Base-by-base conservation (phyloP, 2,113 vertebrate species). In the Actenoides lindsayi region DNA sequence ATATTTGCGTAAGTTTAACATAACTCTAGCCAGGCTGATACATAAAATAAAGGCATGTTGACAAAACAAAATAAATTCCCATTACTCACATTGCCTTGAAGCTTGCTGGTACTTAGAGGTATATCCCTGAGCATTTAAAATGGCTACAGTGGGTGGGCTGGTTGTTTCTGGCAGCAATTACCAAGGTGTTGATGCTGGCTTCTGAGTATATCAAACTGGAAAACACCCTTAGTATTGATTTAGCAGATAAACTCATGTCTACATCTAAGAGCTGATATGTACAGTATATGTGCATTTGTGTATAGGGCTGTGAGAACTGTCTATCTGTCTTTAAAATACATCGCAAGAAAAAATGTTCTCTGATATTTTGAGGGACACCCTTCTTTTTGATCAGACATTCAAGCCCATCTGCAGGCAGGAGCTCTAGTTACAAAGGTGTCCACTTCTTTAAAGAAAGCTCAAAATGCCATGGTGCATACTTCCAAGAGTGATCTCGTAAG, bases 141-240 rank as follows among this genome's bases (percentile, higher is more conserved):
- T n/a, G n/a, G 20, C 27, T 48, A 4, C 0, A 0, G 30, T 35
- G 42, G 7, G 28, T 80, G 76, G 46, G 20, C 37, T 90, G n/a
- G 7, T 48, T 71, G 39, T 7, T 84, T 24, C 31, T 20, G 17
- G 8, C 18, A 92, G 28, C n/a, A 53, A 27, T 1, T 56, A 39
- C 16, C 46, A 63, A 75, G 54, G 16, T 9, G 16, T 59, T 50
- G 15, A 7, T 83, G 16, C n/a, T 48, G 24, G 3, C 19, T 78
- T 86, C 37, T 48, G 27, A 63, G 30, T 59, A 5, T 46, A 27
- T 35, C 12, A 54, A 74, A 37, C 8, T 18, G 33, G 57, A 87
- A 81, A 78, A 35, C 1, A 1, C 5, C 41, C 21, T 16, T 33
- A 10, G 5, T 67, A 4, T 63, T 74, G 90, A 57, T 63, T 81